phyloP scores from a whole-genome alignment of 1,140 invertebrate species.

The Euura lappo region DNA sequence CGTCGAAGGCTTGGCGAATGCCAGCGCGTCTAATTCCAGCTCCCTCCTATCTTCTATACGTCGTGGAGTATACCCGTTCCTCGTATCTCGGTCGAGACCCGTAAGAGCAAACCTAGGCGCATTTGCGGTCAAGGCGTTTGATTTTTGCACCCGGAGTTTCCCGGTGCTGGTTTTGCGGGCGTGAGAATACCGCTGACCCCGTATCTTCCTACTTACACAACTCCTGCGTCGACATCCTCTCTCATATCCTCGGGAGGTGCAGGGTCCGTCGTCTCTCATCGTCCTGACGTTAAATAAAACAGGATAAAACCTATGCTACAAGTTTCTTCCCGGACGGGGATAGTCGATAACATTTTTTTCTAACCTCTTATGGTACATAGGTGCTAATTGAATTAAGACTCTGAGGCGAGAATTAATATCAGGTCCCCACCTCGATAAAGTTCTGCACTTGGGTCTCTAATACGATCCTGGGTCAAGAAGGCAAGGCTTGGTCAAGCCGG shows the following conservation, averaged over 20 bases:
- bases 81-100: neutral
- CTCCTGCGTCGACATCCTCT: too few species aligned
- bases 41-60: neutral
- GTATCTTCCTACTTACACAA: neutral
- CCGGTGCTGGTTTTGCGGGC: slow-evolving; percentile 1
- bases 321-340: too few species aligned
- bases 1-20: too few species aligned
- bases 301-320: too few species aligned
- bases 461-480: neutral
- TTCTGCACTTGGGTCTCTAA: neutral
- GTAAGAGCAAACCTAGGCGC: neutral
- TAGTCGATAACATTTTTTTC: neutral
- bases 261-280: too few species aligned
- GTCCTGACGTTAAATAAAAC: too few species aligned
- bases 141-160: neutral
- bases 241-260: too few species aligned
- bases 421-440: too few species aligned
- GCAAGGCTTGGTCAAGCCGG: neutral
- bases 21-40: too few species aligned
- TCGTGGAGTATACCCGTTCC: neutral
- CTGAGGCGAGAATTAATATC: neutral
- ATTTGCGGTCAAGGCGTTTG: slow-evolving; percentile 2
- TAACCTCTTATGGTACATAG: neutral
- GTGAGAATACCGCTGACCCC: neutral
- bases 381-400: neutral